Base-by-base conservation (phyloP, 2,113 vertebrate species). In the Tragelaphus strepsiceros region DNA sequence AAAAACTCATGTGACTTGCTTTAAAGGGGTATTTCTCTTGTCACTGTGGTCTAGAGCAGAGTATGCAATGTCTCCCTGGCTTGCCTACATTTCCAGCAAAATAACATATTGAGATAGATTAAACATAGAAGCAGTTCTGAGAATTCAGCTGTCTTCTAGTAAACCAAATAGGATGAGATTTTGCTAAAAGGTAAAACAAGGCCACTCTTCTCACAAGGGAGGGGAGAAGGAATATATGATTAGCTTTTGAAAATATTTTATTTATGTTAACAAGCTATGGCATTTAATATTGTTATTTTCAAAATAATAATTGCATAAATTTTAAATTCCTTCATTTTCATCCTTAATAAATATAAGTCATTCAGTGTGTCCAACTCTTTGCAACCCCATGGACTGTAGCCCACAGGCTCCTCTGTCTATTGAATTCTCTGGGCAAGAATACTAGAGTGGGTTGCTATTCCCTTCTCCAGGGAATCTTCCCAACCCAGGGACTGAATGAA, bases 121-220 rank as follows among this genome's bases (percentile, higher is more conserved):
- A 81, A 32, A 35, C 17, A 17, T 22, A 11, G 39, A 35, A 26
- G n/a, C 35, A 17, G 17, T 51, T 90, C 51, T 59, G 62, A 94
- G 67, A 81, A 26, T 14, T 64, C 56, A 90, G 81, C 88, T 80
- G 54, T 62, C 85, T 49, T 24, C 93, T 13, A 2, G 2, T 5
- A 32, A 84, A 64, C 28, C 77, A 46, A 16, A 35, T 24, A 13
- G 10, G 8, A 12, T 28, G 59, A 49, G 32, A 16, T 13, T 39
- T 71, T n/a, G 19, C 61, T 53, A 5, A 51, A 22, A 53, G 58
- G 94, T 12, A 39, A 74, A 46, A 11, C 15, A 2, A 30, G 2
- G 22, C 13, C 62, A 6, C 5, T 0, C 1, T 9, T 22, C 24
- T 56, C 78, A 17, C 35, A 1, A 24, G 78, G 3, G 0, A 4